Evolutionary conservation across 1,140 invertebrate genomes (phyloP).

Genomic region (Leptoteleia sp.): DNA sequence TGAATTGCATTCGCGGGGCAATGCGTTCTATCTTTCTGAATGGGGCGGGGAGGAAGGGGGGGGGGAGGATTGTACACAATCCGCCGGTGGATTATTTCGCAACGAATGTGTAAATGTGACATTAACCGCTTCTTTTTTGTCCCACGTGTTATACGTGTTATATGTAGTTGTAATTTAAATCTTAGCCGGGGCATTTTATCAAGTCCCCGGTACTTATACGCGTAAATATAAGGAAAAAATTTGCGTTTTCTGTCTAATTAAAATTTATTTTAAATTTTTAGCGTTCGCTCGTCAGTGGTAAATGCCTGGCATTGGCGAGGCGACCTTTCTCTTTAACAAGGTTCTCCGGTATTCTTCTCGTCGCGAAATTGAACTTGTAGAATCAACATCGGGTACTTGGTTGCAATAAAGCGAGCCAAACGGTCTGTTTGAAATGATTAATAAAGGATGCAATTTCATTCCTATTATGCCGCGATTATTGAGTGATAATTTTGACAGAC

Average conservation of each 20-base stretch:
- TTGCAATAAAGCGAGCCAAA: slow-evolving; percentile 11
- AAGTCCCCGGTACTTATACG: slow-evolving; percentile 6
- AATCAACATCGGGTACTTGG: slow-evolving; percentile 15
- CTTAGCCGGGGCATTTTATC: slow-evolving; percentile 40
- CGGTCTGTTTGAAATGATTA: slow-evolving; percentile 39
- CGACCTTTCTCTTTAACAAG: slow-evolving; percentile 63
- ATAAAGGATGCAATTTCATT: slow-evolving; percentile 29
- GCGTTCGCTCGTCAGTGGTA: slow-evolving; percentile 44
- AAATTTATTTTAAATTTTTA: slow-evolving; percentile 61
- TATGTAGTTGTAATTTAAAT: slow-evolving; percentile 51
- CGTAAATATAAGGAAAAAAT: slow-evolving; percentile 43
- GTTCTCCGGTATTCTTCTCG: slow-evolving; percentile 53
- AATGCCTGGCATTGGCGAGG: slow-evolving; percentile 54
- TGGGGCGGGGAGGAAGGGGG: no score
- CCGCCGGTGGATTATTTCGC: slow-evolving; percentile 33
- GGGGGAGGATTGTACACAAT: slow-evolving; percentile 20
- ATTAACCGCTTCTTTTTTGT: slow-evolving; percentile 48
- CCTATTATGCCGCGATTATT: slow-evolving; percentile 17
- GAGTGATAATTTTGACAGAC: slow-evolving; percentile 55
- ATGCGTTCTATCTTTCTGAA: slow-evolving; percentile 23
- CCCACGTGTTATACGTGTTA: slow-evolving; percentile 30
- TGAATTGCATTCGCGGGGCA: slow-evolving; percentile 28
- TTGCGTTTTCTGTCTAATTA: slow-evolving; percentile 52
- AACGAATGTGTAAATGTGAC: slow-evolving; percentile 62
- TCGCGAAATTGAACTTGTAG: slow-evolving; percentile 53